Conservation (phyloP, 2,797 vertebrate species). For the Protosalanx chinensis region DNA sequence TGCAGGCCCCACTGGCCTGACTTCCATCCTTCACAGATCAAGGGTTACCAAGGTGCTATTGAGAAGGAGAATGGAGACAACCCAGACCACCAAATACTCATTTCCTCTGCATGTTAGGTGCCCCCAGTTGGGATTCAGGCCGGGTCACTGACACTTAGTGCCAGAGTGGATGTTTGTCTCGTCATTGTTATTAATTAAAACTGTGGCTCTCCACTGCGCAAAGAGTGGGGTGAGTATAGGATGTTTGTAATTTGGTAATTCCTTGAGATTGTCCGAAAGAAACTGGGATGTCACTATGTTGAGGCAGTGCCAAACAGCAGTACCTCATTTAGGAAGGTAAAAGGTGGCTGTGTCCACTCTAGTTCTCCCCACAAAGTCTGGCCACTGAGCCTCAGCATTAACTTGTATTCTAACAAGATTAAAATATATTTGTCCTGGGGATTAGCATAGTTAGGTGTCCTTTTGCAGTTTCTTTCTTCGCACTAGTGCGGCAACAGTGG, state of each 20-base stretch:
- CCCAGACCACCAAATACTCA: slow-evolving; percentile 74
- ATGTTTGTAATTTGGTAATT: slow-evolving; percentile 35
- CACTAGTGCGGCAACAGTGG: slow-evolving; percentile 86
- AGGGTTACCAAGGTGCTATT: slow-evolving; percentile 84
- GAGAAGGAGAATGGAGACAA: slow-evolving; percentile 67
- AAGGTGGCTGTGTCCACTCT: slow-evolving; percentile 80
- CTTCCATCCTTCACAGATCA: slow-evolving; percentile 85
- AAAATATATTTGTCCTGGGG: slow-evolving; percentile 99
- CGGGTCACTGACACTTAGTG: slow-evolving; percentile 71
- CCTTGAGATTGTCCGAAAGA: slow-evolving; percentile 50
- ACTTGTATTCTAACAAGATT: slow-evolving; percentile 99
- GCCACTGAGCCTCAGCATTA: slow-evolving; percentile 95
- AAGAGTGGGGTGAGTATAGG: slow-evolving; percentile 27
- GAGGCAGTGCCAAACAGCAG: slow-evolving; percentile 83
- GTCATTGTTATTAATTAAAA: slow-evolving; percentile 68
- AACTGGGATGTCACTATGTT: slow-evolving; percentile 67
- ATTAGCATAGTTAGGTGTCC: slow-evolving; percentile 98
- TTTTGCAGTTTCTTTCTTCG: slow-evolving; percentile 89
- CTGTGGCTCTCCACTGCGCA: slow-evolving; percentile 53
- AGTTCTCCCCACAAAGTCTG: slow-evolving; percentile 85
- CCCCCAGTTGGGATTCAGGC: slow-evolving; percentile 72
- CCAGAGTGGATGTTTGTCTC: slow-evolving; percentile 40
- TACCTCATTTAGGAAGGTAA: slow-evolving; percentile 81
- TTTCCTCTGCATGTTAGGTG: slow-evolving; percentile 79
- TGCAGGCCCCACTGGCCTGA: slow-evolving; percentile 74